These are phyloP conservation scores for Microtus oregoni DNA, from an alignment of 2,113 vertebrate species.

Conservation along the genomic window DNA sequence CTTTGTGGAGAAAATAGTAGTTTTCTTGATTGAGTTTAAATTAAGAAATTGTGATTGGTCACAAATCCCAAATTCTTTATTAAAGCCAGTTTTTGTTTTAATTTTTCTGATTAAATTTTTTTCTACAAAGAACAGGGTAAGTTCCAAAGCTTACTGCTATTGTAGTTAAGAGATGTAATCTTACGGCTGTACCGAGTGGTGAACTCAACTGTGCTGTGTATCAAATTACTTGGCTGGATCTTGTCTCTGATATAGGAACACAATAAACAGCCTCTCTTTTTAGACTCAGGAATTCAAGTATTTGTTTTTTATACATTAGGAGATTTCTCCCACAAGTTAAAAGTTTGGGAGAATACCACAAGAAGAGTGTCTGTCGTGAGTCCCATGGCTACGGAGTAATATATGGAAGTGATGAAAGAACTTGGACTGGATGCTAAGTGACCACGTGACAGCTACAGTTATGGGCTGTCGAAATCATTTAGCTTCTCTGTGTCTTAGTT, in stretches of 20 bases:
- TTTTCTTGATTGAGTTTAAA: constrained; percentile 43
- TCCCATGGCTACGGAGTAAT: neutral
- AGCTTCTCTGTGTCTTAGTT: neutral
- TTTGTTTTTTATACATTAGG: neutral
- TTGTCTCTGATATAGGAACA: constrained; percentile 1
- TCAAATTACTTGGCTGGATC: neutral
- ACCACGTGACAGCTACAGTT: neutral
- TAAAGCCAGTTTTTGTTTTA: constrained; percentile 25
- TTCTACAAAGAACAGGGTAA: neutral
- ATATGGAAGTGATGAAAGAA: neutral
- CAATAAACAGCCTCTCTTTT: neutral
- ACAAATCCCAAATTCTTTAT: neutral
- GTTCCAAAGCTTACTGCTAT: neutral
- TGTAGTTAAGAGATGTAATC: constrained; percentile 21
- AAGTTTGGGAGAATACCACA: neutral
- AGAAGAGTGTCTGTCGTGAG: neutral
- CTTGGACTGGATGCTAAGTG: neutral
- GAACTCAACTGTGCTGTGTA: neutral
- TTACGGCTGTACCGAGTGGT: neutral
- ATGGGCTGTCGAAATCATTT: neutral
- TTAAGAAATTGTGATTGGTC: neutral
- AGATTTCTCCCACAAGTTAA: constrained; percentile 36
- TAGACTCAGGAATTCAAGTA: constrained; percentile 14
- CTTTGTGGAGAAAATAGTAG: neutral
- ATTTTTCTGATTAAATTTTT: neutral